Evolutionary conservation across 2,888 invertebrate species (phyloP).

Genomic region (Andrena bucephala): DNA sequence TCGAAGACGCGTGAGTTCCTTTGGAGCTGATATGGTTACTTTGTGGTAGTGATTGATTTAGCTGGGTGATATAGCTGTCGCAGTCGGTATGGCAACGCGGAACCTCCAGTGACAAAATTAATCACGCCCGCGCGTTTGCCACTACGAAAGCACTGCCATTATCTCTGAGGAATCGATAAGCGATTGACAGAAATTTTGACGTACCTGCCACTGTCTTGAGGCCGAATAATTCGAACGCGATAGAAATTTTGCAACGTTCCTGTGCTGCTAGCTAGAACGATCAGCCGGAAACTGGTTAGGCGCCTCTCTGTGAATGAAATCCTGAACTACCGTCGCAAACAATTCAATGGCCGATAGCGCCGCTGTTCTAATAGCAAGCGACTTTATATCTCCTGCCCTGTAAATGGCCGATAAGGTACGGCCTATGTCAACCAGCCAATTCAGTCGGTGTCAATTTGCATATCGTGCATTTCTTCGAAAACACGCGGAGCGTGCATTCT

Average conservation of each 20-base stretch:
- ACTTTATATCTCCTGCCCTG: constrained; percentile 35
- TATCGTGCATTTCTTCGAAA: constrained; percentile 3
- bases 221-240: neutral
- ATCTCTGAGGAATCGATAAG: neutral
- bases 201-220: neutral
- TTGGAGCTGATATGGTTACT: too few relatives aligned
- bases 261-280: neutral
- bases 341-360: neutral
- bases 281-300: neutral
- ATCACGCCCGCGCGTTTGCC: too few relatives aligned
- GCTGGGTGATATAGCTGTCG: too few relatives aligned
- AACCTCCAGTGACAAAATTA: too few relatives aligned
- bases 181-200: neutral
- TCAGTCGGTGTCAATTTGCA: constrained; percentile 16
- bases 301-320: neutral
- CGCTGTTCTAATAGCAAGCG: constrained; percentile 14
- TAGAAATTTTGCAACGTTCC: neutral
- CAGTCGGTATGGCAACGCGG: too few relatives aligned
- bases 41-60: too few relatives aligned
- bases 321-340: neutral
- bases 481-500: constrained; percentile 4
- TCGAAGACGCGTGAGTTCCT: too few relatives aligned
- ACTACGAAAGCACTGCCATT: too few relatives aligned
- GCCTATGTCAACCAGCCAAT: constrained; percentile 30
- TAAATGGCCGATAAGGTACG: constrained; percentile 66